phyloP scores from a whole-genome alignment of 1,140 invertebrate species.

The Dolichoris vasculosae region DNA sequence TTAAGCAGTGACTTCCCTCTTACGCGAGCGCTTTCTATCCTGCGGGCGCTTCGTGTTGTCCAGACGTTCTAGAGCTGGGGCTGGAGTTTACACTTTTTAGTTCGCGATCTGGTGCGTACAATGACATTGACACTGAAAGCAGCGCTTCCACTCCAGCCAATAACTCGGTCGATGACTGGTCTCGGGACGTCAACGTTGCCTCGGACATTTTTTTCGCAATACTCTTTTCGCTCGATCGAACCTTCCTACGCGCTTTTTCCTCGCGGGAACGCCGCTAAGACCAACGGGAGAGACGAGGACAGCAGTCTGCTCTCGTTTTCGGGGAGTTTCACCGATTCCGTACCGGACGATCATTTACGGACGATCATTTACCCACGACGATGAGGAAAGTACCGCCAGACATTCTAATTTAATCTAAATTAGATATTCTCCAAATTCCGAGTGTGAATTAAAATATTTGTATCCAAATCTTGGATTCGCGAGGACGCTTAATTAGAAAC shows the following conservation, averaged over 20 bases:
- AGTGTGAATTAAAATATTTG: no score
- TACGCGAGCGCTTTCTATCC: slow-evolving; percentile 60
- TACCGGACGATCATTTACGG: no score
- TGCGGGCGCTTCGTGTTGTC: slow-evolving; percentile 55
- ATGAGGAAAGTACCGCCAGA: no score
- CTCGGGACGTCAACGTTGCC: neutral
- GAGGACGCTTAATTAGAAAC: no score
- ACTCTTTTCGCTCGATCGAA: no score
- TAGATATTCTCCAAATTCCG: no score
- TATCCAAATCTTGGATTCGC: no score
- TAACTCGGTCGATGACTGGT: slow-evolving; percentile 49
- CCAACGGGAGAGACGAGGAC: no score
- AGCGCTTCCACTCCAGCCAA: slow-evolving; percentile 14
- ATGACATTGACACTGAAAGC: slow-evolving; percentile 52
- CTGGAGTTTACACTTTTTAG: neutral
- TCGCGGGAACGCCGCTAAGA: neutral
- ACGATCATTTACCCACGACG: no score
- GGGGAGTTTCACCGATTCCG: no score
- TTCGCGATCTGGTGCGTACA: slow-evolving; percentile 14
- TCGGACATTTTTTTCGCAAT: neutral
- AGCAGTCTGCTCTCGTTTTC: no score
- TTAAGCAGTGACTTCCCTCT: slow-evolving; percentile 71
- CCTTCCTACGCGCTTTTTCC: neutral
- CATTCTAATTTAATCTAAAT: no score
- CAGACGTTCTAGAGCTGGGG: neutral